Evolutionary conservation across 1,140 invertebrate genomes (phyloP).

Genomic region (Drosophila bipectinata): DNA sequence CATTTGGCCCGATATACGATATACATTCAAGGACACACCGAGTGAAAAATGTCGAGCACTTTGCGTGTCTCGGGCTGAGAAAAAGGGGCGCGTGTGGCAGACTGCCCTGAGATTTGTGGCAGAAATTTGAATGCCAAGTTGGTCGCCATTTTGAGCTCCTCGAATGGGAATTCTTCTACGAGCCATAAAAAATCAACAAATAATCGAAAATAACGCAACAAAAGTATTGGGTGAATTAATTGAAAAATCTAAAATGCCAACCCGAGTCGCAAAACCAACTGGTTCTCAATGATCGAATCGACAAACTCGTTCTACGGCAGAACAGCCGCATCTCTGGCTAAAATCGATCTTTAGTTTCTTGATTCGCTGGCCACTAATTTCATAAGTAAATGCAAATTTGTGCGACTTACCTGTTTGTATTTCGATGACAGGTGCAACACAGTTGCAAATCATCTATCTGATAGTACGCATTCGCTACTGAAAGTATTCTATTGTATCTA

Average conservation of each 20-base stretch:
- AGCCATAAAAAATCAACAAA: conserved; percentile 14
- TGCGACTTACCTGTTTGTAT: conserved; percentile 54
- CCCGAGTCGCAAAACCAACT: conserved; percentile 69
- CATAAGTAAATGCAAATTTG: conserved; percentile 71
- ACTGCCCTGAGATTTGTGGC: conserved; percentile 12
- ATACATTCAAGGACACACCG: conserved; percentile 46
- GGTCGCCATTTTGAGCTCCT: conserved; percentile 48
- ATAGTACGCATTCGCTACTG: conserved; percentile 37
- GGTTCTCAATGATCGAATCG: conserved; percentile 47
- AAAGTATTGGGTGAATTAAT: conserved; percentile 66
- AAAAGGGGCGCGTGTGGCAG: conserved; percentile 2
- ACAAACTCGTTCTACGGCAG: conserved; percentile 58
- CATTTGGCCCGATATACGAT: conserved; percentile 19
- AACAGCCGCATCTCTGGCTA: conserved; percentile 12
- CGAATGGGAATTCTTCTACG: conserved; percentile 25
- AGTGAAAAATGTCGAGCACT: conserved; percentile 45
- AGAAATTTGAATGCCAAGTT: conserved; percentile 52
- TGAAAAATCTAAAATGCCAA: conserved; percentile 66
- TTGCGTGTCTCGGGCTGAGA: conserved; percentile 28
- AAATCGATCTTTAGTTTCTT: conserved; percentile 56
- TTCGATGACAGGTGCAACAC: conserved; percentile 60
- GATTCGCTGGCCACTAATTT: conserved; percentile 62
- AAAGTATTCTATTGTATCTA: not conserved
- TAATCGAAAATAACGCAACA: conserved; percentile 24
- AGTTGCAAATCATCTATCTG: conserved; percentile 46